These are phyloP conservation scores for Pinctada fucata DNA, from an alignment of 2,888 invertebrate species.

Conservation along the genomic window DNA sequence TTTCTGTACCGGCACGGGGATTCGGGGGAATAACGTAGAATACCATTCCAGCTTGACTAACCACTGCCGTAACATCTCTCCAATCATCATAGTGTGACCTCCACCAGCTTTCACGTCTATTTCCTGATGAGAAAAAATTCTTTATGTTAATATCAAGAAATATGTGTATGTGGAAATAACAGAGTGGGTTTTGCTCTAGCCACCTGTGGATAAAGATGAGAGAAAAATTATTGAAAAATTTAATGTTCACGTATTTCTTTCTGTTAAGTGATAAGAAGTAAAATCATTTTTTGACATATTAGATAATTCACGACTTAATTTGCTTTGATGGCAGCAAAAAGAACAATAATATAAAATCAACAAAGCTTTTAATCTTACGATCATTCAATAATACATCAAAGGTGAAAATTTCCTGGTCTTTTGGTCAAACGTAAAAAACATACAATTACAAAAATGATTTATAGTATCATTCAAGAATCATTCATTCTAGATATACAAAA, in stretches of 20 bases:
- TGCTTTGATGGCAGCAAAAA: not conserved
- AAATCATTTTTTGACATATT: too few relatives aligned
- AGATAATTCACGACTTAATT: too few relatives aligned
- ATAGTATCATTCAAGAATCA: too few relatives aligned
- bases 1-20: slow-evolving; percentile 97
- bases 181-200: slow-evolving; percentile 64
- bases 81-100: slow-evolving; percentile 94
- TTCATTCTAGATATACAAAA: too few relatives aligned
- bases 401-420: not conserved
- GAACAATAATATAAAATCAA: not conserved
- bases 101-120: slow-evolving; percentile 98
- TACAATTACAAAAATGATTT: too few relatives aligned
- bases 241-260: too few relatives aligned
- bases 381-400: slow-evolving; percentile 1
- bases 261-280: too few relatives aligned
- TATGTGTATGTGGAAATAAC: not conserved
- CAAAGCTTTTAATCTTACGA: not conserved
- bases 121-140: slow-evolving; percentile 80
- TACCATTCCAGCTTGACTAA: slow-evolving; percentile 99
- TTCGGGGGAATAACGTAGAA: slow-evolving; percentile 97
- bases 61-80: slow-evolving; percentile 93
- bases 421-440: too few relatives aligned
- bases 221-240: not conserved
- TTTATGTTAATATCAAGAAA: not conserved
- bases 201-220: slow-evolving; percentile 47